These are phyloP conservation scores for Listronotus bonariensis DNA, from an alignment of 1,140 invertebrate species.

Conservation along the genomic window DNA sequence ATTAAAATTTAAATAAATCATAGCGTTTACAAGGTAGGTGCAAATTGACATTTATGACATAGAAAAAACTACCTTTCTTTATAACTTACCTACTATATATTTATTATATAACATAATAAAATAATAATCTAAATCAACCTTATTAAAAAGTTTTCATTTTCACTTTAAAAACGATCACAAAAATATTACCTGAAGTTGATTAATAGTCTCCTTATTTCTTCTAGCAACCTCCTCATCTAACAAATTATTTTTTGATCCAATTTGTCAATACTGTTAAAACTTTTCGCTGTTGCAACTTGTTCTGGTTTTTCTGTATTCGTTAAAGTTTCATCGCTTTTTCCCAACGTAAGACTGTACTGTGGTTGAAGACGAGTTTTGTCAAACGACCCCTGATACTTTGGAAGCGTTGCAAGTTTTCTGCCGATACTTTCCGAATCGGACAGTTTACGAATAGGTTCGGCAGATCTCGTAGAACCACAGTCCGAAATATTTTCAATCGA, in stretches of 20 bases:
- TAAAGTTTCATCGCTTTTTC: constrained; percentile 53
- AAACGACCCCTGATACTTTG: constrained; percentile 54
- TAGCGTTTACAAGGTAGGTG: too few relatives aligned
- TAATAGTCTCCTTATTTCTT: constrained; percentile 49
- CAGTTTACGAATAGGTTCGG: constrained; percentile 48
- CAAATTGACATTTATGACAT: too few relatives aligned
- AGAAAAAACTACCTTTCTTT: too few relatives aligned
- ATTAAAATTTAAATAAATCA: too few relatives aligned
- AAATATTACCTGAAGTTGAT: constrained; percentile 46
- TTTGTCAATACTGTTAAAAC: constrained; percentile 40
- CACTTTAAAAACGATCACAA: too few relatives aligned
- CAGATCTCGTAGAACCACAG: constrained; percentile 46
- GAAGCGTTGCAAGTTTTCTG: constrained; percentile 57
- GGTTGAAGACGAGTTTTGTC: constrained; percentile 50
- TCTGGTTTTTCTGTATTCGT: constrained; percentile 36
- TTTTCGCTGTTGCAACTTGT: constrained; percentile 35
- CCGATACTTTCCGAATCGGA: constrained; percentile 56
- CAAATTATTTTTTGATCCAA: constrained; percentile 44
- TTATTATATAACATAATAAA: too few relatives aligned
- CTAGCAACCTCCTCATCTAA: constrained; percentile 52
- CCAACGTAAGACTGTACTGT: constrained; percentile 50
- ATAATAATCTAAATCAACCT: too few relatives aligned
- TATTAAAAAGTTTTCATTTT: too few relatives aligned
- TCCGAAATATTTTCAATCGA: constrained; percentile 56
- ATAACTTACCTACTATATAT: too few relatives aligned